Evolutionary conservation across 2,888 invertebrate genomes (phyloP), one percentile per base, ranked within the genome.

Genomic region (Panopea generosa): DNA sequence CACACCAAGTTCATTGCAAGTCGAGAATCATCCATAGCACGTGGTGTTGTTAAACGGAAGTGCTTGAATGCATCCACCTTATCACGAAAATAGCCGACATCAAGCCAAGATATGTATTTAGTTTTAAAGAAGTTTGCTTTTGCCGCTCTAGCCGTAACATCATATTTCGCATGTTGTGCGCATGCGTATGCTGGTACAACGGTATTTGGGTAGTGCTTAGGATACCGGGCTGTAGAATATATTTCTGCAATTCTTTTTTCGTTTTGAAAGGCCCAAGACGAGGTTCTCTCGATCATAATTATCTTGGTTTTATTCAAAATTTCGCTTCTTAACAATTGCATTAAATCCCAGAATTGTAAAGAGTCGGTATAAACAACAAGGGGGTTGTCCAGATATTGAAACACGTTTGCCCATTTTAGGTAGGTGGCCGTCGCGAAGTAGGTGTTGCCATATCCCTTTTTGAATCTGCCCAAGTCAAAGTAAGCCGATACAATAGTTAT

Each of bases 151-250:
- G 71, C 59, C 7, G 82, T 63, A 16, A 75, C 60, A 18, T 76
- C 84, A 77, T 80, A 84, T 52, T 86, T 86, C 16, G 86, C 73
- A 57, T 83, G 82, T 33, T 81, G 81, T 14, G 75, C 77, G 53
- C 82, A 81, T 4, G 84, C 55, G 65, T 86, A 86, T 50, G 52
- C 79, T 0, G 86, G 74, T 6, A 83, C 38, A 2, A 84, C 84
- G 6, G 86, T 86, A 62, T 86, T 86, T 9, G 86, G 86, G 24
- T 72, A 59, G 61, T 67, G 69, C 63, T 83, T 83, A 0, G 84
- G 84, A 72, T 86, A 86, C 1, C 69, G 60, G 20, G 76, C 75
- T 24, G 72, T 27, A 1, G 52, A 55, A 59, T 63, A 81, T 9
- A 86, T 72, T 14, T 27, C 20, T 20, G 59, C 24, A 7, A 85